Conservation (phyloP, 1,140 invertebrate species). For the Drosophila triauraria region DNA sequence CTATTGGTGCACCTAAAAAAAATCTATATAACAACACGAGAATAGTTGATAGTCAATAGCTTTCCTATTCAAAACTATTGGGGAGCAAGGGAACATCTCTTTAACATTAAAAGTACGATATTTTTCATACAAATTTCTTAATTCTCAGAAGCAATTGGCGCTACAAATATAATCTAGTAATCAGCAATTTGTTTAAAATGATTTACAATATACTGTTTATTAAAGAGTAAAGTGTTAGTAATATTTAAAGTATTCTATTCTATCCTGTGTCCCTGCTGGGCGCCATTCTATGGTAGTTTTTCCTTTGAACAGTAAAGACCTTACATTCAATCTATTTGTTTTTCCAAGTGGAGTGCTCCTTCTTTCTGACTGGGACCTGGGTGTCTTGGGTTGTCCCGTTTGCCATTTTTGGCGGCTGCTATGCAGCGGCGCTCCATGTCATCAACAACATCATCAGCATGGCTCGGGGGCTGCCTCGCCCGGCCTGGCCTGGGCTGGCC, state of each 20-base stretch:
- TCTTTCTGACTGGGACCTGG: slow-evolving; percentile 22
- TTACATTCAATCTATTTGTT: slow-evolving; percentile 1
- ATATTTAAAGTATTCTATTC: not conserved
- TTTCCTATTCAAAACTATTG: too few relatives aligned
- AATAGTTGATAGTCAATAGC: not conserved
- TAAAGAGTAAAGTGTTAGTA: too few relatives aligned
- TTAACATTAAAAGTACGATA: not conserved
- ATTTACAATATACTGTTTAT: too few relatives aligned
- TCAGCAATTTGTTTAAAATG: too few relatives aligned
- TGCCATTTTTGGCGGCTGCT: slow-evolving; percentile 66
- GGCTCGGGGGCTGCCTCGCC: slow-evolving; percentile 26
- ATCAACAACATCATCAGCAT: slow-evolving; percentile 79
- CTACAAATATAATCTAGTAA: too few relatives aligned
- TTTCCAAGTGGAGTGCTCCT: slow-evolving; percentile 31
- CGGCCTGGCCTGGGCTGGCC: slow-evolving; percentile 38
- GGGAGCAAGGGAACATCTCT: not conserved
- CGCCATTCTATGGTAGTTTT: too few relatives aligned
- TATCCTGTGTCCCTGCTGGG: not conserved
- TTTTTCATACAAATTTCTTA: too few relatives aligned
- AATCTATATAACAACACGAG: not conserved
- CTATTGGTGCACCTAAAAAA: slow-evolving; percentile 25
- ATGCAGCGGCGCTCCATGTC: slow-evolving; percentile 70
- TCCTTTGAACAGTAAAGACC: not conserved
- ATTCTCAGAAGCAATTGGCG: not conserved
- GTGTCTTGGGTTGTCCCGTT: slow-evolving; percentile 51